Conservation (phyloP, 1,140 invertebrate species). For the Lineus longissimus region DNA sequence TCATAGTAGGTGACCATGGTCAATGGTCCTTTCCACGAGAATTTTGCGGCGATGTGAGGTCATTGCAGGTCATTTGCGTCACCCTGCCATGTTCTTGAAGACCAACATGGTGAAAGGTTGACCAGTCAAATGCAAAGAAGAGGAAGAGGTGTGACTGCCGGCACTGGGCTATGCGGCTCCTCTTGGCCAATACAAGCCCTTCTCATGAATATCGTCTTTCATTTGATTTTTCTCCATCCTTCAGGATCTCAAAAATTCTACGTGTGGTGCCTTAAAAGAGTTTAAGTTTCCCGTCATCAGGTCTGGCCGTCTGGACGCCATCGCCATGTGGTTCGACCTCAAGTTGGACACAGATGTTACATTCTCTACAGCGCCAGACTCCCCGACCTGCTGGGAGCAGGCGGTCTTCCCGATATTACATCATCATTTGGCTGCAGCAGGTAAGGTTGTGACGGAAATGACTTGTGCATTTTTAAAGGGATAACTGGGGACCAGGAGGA, state of each 20-base stretch:
- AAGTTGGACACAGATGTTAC: constrained; percentile 64
- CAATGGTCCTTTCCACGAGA: no score
- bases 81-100: no score
- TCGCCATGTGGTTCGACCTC: constrained; percentile 71
- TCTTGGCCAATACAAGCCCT: no score
- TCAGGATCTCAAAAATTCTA: no score
- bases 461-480: not conserved
- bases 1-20: not conserved
- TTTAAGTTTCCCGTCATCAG: constrained; percentile 39
- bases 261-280: not conserved
- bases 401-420: constrained; percentile 61
- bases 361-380: constrained; percentile 55
- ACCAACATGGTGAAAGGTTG: no score
- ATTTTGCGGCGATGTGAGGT: no score
- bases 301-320: constrained; percentile 61
- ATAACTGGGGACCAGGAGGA: not conserved
- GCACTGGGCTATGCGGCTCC: no score
- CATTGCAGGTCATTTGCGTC: no score
- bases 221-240: no score
- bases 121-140: no score
- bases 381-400: constrained; percentile 69
- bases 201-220: no score
- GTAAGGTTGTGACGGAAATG: not conserved
- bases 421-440: constrained; percentile 5
- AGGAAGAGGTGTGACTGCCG: no score